Conservation (phyloP, 2,797 vertebrate species). For the Myiothlypis chrysogaster region DNA sequence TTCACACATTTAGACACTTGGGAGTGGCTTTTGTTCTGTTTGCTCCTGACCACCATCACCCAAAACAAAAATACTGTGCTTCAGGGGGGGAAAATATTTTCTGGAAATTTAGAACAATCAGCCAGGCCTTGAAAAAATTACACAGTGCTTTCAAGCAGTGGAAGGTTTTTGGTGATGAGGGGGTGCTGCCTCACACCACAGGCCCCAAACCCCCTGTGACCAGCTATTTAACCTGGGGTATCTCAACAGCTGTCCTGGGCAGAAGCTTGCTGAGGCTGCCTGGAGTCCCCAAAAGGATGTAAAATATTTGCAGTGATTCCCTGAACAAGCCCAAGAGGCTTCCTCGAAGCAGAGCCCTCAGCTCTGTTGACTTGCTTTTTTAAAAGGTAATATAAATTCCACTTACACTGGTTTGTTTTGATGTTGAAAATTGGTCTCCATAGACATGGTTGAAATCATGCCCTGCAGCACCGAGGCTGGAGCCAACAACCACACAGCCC, state of each 20-base stretch:
- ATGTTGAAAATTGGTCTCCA: conserved; percentile 80
- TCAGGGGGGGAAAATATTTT: rapidly evolving
- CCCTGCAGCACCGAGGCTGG: conserved; percentile 45
- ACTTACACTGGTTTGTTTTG: conserved; percentile 77
- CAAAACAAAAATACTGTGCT: background rate
- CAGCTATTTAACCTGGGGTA: background rate
- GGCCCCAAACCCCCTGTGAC: background rate
- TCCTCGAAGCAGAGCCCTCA: conserved; percentile 65
- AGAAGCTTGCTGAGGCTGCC: background rate
- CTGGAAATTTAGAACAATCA: background rate
- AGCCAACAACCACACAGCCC: conserved; percentile 74
- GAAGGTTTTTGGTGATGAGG: background rate
- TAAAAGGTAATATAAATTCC: conserved; percentile 73
- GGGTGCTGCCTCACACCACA: background rate
- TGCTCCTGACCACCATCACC: background rate
- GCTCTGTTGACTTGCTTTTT: conserved; percentile 74
- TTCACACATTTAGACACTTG: background rate
- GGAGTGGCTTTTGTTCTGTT: background rate
- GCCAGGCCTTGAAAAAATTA: background rate
- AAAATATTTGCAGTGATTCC: conserved; percentile 52
- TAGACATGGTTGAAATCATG: conserved; percentile 76
- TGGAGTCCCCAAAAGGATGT: conserved; percentile 31
- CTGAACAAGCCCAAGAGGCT: conserved; percentile 46
- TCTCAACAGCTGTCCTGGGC: background rate
- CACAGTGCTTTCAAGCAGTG: background rate